Base-by-base conservation (phyloP, 2,888 invertebrate species). In the Meganola albula region DNA sequence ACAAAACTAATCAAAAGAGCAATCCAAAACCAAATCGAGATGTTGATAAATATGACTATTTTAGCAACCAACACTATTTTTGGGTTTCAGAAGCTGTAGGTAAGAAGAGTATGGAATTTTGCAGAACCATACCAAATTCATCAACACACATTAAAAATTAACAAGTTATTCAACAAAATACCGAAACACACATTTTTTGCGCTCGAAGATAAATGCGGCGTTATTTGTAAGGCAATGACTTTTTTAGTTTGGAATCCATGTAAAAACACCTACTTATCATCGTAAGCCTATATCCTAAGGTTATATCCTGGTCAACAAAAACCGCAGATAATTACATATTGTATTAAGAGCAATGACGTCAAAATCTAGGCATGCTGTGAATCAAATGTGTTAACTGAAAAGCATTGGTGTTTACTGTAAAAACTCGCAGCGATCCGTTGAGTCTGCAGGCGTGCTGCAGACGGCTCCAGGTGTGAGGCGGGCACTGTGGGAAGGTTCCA, bases 401-500 rank as follows among this genome's bases (percentile, higher is more conserved):
- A 41, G 28, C 32, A 42, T 16, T 36, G 27, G 56, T 64, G 74
- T 74, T 83, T 85, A 85, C 84, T 48, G 80, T 73, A 45, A 82
- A 69, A 11, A 78, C 62, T 33, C 74, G 66, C 39, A 84, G 55
- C 18, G 85, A 85, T 45, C 82, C 83, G 11, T 76, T 78, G 48
- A 69, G 68, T 36, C 78, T 63, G 58, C 60, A 70, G 13, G 82
- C 76, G 25, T 76, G 74, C 62, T 84, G 85, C 49, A 84, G 62
- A 2, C 85, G 71, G 40, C 83, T 79, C 84, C 84, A 84, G 22
- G 85, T 80, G 57, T 80, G 78, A 36, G 83, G 86, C n/a, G 86
- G 77, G 39, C 79, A 83, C 57, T 86, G 86, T 21, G 87, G 87
- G 51, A 87, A 87, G 40, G 87, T 87, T 28, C 86, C 87, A 48